Percentiles rank a stretch among this genome's conserved stretches.
phyloP scores from a whole-genome alignment of 2,113 vertebrate genomes.

The Percina caprodes region DNA sequence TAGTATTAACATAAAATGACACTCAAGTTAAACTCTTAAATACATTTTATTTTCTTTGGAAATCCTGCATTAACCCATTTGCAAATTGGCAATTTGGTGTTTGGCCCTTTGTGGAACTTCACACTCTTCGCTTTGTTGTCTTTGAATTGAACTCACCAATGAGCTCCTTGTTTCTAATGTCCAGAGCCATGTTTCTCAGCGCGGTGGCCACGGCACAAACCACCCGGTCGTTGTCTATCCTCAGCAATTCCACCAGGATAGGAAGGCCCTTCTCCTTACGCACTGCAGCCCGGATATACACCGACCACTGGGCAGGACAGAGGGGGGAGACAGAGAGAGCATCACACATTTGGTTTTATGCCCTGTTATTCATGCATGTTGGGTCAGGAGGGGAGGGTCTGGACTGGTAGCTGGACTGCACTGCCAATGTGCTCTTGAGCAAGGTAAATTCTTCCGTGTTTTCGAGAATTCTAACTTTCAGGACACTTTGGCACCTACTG shows the following conservation, averaged over 20 bases:
- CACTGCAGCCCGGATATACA: constrained; percentile 97
- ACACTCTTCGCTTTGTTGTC: neutral
- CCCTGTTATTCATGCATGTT: neutral
- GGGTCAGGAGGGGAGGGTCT: too few relatives aligned
- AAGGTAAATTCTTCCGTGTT: neutral
- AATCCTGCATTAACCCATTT: neutral
- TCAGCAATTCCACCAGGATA: constrained; percentile 96
- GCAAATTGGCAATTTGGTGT: neutral
- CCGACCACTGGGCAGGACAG: constrained; percentile 89
- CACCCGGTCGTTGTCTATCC: constrained; percentile 98
- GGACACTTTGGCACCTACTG: constrained; percentile 13
- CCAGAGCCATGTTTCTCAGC: constrained; percentile 98
- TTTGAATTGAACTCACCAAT: constrained; percentile 88
- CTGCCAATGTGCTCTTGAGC: too few relatives aligned
- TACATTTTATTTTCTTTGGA: neutral
- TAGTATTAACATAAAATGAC: constrained; percentile 2
- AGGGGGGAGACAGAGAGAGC: neutral
- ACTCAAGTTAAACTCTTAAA: constrained; percentile 5
- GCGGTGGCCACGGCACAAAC: constrained; percentile 99
- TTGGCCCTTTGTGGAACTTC: neutral
- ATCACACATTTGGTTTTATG: neutral
- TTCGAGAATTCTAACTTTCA: neutral
- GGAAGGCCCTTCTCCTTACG: constrained; percentile 98
- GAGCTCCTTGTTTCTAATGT: constrained; percentile 98
- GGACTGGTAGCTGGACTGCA: too few relatives aligned